Evolutionary conservation across 1,140 invertebrate species (phyloP), one percentile per base, ranked within the genome.

Genomic region (Temnothorax longispinosus): DNA sequence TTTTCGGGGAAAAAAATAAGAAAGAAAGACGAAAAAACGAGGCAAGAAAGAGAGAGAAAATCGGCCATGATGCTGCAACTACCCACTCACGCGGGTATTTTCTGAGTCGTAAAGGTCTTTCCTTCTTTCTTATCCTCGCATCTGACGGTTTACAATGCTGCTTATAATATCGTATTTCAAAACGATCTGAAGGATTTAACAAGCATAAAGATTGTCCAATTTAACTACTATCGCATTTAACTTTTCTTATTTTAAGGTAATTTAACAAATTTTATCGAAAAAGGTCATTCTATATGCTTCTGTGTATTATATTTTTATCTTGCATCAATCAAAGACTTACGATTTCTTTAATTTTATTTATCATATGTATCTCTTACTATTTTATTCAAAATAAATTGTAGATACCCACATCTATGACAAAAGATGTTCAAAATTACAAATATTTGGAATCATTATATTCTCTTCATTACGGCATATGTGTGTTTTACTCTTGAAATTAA

Each of bases 61-160:
- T 18, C 38, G 54, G 7, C 54, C 32, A 47, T 72, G 67, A 27
- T 58, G 44, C 11, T 2, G 11, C 15, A 8, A 38, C 65, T 52
- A 32, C 58, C 81, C 69, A 84, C 69, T 72, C 69, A n/a, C 4
- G 38, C n/a, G 10, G 47, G 65, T 85, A 85, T 85, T 85, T 77
- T 85, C 58, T 77, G 72, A 77, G 56, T 52, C n/a, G 71, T 50
- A 50, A 85, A 77, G 58, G 15, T 32, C 11, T 77, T 58, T 35
- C 13, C 35, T 52, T 21, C 8, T 3, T 3, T 71, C 52, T 56
- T 35, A 56, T 54, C 35, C 13, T 80, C 15, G n/a, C 47, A 41
- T 56, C 3, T 15, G 27, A 6, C 13, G n/a, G 7, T 35, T 50
- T 75, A 50, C 10, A 15, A 41, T 52, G n/a, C 27, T 4, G 27